Evolutionary conservation across 2,797 vertebrate species (phyloP), one percentile per base, ranked within the genome.

Genomic region (Buceros bicornis): DNA sequence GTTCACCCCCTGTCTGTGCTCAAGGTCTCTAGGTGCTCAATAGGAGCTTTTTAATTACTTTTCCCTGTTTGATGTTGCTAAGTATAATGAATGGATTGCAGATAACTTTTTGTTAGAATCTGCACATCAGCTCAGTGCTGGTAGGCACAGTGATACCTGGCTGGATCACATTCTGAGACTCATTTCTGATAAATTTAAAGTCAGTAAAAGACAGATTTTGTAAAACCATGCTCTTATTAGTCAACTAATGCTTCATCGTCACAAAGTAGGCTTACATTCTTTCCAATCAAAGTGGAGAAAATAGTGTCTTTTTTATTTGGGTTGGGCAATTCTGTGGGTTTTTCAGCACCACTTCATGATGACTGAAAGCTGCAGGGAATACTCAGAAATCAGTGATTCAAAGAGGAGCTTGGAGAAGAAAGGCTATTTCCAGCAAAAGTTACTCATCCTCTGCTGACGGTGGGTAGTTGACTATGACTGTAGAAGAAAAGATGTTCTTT

Each of bases 41-140:
- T 89, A 65, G 96, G 97, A 95, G 95, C 73, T 97, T 97, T 97
- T 97, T 82, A 97, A 97, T 98, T 97, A 97, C 97, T 96, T 96
- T 97, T 94, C 96, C 82, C 95, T 97, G 85, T 97, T 97, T 97
- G 97, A 97, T 97, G 82, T 96, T 90, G 71, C 94, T 93, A 95
- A 95, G 71, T 93, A 54, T 96, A 97, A 98, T 93, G 90, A 97
- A 94, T 94, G 94, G 76, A 67, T 91, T 93, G 92, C 83, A 86
- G 90, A 87, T 51, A 87, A 95, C 61, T 89, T 97, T 87, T 92
- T 89, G 70, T 95, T 93, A 79, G 78, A 94, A 95, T 48, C 28
- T 25, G 29, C 85, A 33, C 26, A 22, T 96, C 67, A 73, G 65
- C 88, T 96, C 64, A 61, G n/a, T 90, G 69, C 80, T 94, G 88